Base-by-base conservation (phyloP, 2,113 vertebrate species). In the Cygnus atratus region DNA sequence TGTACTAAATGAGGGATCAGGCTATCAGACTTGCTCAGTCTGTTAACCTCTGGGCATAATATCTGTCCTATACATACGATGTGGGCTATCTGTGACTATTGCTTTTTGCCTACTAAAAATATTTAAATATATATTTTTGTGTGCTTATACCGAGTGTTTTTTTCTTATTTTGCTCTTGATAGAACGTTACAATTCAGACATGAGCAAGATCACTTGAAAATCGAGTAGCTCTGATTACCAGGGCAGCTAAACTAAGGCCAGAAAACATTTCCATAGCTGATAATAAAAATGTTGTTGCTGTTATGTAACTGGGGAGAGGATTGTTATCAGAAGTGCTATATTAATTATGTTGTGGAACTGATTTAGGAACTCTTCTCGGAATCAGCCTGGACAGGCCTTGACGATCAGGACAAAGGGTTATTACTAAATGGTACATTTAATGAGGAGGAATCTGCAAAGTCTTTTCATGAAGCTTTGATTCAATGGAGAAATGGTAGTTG, bases 381-480 rank as follows among this genome's bases (percentile, higher is more conserved):
- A 92, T 8, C 88, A 59, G 15, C 41, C 37, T 71, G 54, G 52
- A 22, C 48, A 58, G 74, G 72, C 46, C 61, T 55, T 65, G 85
- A 63, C 20, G 75, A 83, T 67, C 52, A 62, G 39, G 54, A 52
- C 18, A 46, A 71, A 14, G 83, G 88, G 6, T 84, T 91, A 31
- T 95, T 99, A 54, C 89, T 98, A 31, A 95, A 92, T 59, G 98
- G 97, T 70, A 72, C 67, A 11, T 99, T 98, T 83, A 94, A 98
- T 91, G 98, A 99, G 89, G 98, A 98, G 50, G 97, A 97, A 82
- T 98, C 99, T 48, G 94, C 98, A 4, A 96, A 92, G 65, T 97
- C 95, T 83, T 99, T 99, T 95, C 98, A 98, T 94, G 97, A 99
- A 65, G 98, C 96, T 72, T 91, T 99, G 79, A 96, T 86, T 70